Evolutionary conservation across 1,140 invertebrate genomes (phyloP).

Genomic region (Lamellibrachia luymesi): DNA sequence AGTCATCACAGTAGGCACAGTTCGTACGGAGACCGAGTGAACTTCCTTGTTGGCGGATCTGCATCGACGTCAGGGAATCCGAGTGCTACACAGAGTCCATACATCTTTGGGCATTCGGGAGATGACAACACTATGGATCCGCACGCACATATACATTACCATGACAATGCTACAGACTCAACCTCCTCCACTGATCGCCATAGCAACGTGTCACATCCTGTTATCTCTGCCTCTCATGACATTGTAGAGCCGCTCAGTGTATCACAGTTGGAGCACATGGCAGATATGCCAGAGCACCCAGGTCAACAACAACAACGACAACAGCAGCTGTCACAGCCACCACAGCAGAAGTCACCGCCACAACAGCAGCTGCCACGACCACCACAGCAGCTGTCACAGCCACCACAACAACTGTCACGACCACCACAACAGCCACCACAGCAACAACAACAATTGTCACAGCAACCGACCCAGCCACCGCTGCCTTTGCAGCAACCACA

Average conservation of each 20-base stretch:
- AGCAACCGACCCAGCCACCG: neutral
- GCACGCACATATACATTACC: neutral
- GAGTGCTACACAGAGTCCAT: slow-evolving; percentile 9
- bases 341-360: neutral
- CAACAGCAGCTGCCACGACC: neutral
- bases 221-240: neutral
- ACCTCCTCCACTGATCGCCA: neutral
- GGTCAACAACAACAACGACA: neutral
- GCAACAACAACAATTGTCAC: neutral
- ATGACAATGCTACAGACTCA: neutral
- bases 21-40: neutral
- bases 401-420: neutral
- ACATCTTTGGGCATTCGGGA: neutral
- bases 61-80: slow-evolving; percentile 8
- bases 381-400: neutral
- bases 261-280: neutral
- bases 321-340: neutral
- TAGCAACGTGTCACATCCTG: neutral
- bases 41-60: slow-evolving; percentile 7
- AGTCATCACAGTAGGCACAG: neutral
- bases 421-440: neutral
- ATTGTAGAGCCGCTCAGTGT: neutral
- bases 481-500: neutral
- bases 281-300: neutral
- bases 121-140: neutral